Evolutionary conservation across 2,113 vertebrate species (phyloP), one percentile per base, ranked within the genome.

Genomic region (Carettochelys insculpta): DNA sequence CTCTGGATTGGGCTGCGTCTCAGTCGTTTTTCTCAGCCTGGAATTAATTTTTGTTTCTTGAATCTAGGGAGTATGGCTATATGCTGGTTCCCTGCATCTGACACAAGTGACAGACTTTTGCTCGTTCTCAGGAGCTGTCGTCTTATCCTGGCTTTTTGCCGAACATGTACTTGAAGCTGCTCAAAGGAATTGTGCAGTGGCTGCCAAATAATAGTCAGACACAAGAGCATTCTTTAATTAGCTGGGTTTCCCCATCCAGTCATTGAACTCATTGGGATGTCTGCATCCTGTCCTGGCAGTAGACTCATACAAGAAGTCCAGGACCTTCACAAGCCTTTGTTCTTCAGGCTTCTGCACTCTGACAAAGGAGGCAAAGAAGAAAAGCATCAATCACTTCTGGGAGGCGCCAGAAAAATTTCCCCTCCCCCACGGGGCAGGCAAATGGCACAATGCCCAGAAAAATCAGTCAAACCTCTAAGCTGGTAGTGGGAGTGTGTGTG

Each of bases 231-330:
- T 52, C 47, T 0, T 1, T 52, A 0, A 0, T 77, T 8, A 56
- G 56, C 73, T 41, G 61, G 4, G 22, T 51, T 19, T 80, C 38
- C 65, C 51, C n/a, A 0, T 53, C 43, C 38, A 0, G 17, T 34
- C 41, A 11, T 43, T 58, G 82, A 83, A 0, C 0, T 2, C 0
- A 0, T 61, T 61, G 11, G 0, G 0, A 7, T 29, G 25, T n/a
- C 76, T 73, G 8, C 11, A 41, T 13, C 54, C 17, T 77, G 68
- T 48, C 45, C n/a, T 47, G 14, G 16, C 82, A 24, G 20, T 27
- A 51, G 2, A 6, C 53, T 80, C 85, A 24, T 45, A 78, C 0
- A 0, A 73, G 10, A 43, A 43, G n/a, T 29, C 58, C 34, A 25
- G 53, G 43, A 53, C 77, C 83, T 65, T 78, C 81, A 31, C 8